These are phyloP conservation scores for Helicoverpa assulta DNA, from an alignment of 2,888 invertebrate genomes.

Conservation along the genomic window DNA sequence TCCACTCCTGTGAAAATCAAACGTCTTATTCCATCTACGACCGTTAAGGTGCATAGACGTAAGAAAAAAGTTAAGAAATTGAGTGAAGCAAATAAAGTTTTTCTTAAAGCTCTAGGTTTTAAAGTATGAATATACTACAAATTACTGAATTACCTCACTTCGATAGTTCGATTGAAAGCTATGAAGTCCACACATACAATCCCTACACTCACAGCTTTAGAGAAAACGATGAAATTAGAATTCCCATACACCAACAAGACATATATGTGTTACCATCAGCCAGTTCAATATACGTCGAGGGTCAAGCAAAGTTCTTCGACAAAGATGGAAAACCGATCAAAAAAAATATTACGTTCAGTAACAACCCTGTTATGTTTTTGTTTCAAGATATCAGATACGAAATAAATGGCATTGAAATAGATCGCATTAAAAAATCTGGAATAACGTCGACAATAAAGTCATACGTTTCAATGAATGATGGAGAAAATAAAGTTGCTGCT, in stretches of 20 bases:
- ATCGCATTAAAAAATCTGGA: slow-evolving; percentile 36
- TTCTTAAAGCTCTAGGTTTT: slow-evolving; percentile 35
- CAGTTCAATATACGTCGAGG: slow-evolving; percentile 46
- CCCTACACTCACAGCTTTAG: slow-evolving; percentile 47
- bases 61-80: slow-evolving; percentile 28
- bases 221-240: slow-evolving; percentile 52
- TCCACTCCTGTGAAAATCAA: slow-evolving; percentile 4
- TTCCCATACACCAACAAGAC: too few species aligned
- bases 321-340: slow-evolving; percentile 21
- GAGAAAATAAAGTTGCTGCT: too few species aligned
- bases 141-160: slow-evolving; percentile 29
- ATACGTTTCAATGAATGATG: not conserved
- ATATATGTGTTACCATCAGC: slow-evolving; percentile 27
- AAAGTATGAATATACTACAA: slow-evolving; percentile 45
- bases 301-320: slow-evolving; percentile 10
- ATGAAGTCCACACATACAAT: slow-evolving; percentile 43
- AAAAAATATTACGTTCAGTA: slow-evolving; percentile 18
- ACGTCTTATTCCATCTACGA: slow-evolving; percentile 4
- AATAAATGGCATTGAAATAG: slow-evolving; percentile 45
- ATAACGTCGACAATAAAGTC: slow-evolving; percentile 15
- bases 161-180: slow-evolving; percentile 47
- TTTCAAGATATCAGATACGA: slow-evolving; percentile 47
- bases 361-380: slow-evolving; percentile 35
- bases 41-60: slow-evolving; percentile 24
- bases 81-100: slow-evolving; percentile 7